Evolutionary conservation across 2,113 vertebrate species (phyloP).

Genomic region (Oncorhynchus kisutch): DNA sequence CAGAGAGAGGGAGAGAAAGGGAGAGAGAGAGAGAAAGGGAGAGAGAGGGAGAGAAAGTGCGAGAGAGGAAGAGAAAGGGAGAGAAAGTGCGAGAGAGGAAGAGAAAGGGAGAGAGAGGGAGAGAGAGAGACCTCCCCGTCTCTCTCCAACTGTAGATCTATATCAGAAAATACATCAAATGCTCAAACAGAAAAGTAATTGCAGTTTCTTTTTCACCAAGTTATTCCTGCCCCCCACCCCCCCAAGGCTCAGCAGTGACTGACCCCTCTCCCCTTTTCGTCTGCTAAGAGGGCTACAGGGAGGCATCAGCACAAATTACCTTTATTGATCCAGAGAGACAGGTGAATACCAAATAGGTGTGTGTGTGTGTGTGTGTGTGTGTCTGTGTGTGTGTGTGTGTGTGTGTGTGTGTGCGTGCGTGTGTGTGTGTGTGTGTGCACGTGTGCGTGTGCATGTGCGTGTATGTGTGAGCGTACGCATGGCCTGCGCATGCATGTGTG

Average conservation of each 20-base stretch:
- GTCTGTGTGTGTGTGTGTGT: not conserved
- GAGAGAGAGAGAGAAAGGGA: too few relatives aligned
- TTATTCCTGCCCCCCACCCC: conserved; percentile 67
- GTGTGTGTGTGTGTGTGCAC: too few relatives aligned
- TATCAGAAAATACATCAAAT: conserved; percentile 34
- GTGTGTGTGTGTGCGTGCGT: not conserved
- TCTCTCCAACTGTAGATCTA: not conserved
- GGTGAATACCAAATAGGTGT: conserved; percentile 75
- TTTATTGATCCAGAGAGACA: conserved; percentile 76
- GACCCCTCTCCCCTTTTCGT: conserved; percentile 66
- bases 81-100: too few relatives aligned
- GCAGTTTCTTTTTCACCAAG: conserved; percentile 66
- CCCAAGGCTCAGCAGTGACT: conserved; percentile 62
- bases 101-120: too few relatives aligned
- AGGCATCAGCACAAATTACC: conserved; percentile 77
- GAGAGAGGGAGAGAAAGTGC: too few relatives aligned
- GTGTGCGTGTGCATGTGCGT: not conserved
- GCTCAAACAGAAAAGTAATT: conserved; percentile 63
- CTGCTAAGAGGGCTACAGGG: conserved; percentile 73
- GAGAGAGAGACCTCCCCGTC: too few relatives aligned
- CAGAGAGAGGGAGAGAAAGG: too few relatives aligned
- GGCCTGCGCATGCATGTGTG: too few relatives aligned
- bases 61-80: too few relatives aligned
- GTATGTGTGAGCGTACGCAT: not conserved
- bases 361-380: not conserved